These are phyloP conservation scores for Tupiocoris notatus DNA, from an alignment of 2,888 invertebrate species.

Conservation along the genomic window DNA sequence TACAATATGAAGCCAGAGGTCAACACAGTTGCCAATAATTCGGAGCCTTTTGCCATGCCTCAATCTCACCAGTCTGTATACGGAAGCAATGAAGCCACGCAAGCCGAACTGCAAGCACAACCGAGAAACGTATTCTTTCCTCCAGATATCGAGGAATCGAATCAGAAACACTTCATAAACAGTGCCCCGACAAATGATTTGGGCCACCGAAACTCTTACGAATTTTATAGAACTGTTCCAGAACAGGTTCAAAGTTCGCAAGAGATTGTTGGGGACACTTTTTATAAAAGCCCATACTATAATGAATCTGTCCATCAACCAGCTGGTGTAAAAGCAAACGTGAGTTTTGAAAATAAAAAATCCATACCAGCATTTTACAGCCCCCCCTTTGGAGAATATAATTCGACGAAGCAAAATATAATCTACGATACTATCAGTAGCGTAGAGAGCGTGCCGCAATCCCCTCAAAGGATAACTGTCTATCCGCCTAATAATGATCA, in stretches of 20 bases:
- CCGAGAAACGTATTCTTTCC: background rate
- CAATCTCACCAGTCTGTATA: background rate
- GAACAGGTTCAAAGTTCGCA: background rate
- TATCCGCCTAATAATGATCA: background rate
- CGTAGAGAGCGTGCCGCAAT: background rate
- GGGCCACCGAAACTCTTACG: background rate
- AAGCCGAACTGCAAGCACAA: background rate
- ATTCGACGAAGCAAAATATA: background rate
- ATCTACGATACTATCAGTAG: background rate
- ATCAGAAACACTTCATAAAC: background rate
- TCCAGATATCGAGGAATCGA: background rate
- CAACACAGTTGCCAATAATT: too few species aligned
- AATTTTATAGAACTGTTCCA: background rate
- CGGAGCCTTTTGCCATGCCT: too few species aligned
- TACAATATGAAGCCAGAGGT: background rate
- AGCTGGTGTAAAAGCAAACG: too few species aligned
- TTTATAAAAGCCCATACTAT: too few species aligned
- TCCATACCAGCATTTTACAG: too few species aligned
- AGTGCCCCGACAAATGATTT: background rate
- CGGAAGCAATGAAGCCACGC: background rate
- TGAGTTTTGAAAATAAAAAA: too few species aligned
- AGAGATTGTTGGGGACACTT: too few species aligned
- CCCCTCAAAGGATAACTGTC: background rate
- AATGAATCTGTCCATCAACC: too few species aligned
- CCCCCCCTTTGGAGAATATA: background rate